Evolutionary conservation across 2,797 vertebrate genomes (phyloP).

Genomic region (Tamandua tetradactyla): DNA sequence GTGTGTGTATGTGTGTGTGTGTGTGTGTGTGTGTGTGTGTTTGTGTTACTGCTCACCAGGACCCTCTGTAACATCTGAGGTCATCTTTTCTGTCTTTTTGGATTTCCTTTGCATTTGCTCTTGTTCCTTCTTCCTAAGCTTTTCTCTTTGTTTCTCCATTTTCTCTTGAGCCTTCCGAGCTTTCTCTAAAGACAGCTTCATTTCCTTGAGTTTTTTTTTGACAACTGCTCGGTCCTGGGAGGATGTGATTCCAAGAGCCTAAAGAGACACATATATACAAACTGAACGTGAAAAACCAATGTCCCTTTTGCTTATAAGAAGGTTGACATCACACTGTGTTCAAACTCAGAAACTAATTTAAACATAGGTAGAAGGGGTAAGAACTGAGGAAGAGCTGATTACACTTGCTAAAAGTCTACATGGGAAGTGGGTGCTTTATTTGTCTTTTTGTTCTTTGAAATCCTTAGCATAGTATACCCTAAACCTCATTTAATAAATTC

Average conservation of each 20-base stretch:
- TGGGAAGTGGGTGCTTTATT: neutral
- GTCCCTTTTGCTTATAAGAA: neutral
- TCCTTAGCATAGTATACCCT: neutral
- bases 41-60: conserved; percentile 84
- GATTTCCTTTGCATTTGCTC: conserved; percentile 90
- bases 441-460: neutral
- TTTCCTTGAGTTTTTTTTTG: conserved; percentile 97
- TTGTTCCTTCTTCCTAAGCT: conserved; percentile 89
- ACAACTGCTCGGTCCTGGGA: conserved; percentile 93
- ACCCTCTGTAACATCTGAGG: conserved; percentile 82
- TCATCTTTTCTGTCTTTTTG: conserved; percentile 83
- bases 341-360: neutral
- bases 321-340: neutral
- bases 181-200: conserved; percentile 94
- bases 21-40: too few species aligned
- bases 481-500: neutral
- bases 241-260: conserved; percentile 92
- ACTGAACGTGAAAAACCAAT: neutral
- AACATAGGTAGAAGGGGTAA: neutral
- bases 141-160: conserved; percentile 93
- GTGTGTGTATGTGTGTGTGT: too few species aligned
- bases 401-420: neutral
- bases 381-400: neutral
- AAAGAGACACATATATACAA: neutral
- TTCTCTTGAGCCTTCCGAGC: conserved; percentile 93